Evolutionary conservation across 1,140 invertebrate genomes (phyloP), one percentile per base, ranked within the genome.

Genomic region (Drosophila ambigua): DNA sequence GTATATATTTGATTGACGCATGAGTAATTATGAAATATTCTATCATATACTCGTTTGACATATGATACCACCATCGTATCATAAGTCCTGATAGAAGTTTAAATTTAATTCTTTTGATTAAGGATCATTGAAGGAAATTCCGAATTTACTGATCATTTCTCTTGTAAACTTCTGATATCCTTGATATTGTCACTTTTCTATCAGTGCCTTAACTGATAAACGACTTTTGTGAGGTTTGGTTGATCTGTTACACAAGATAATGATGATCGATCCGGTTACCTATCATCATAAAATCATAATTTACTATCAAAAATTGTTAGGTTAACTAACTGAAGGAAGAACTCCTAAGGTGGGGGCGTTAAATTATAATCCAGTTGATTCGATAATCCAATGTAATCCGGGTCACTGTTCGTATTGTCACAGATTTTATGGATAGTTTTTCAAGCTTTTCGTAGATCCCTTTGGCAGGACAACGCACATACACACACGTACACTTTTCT

Each of bases 331-430:
- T 48, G 20, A 52, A 39, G 65, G 26, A 51, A 46, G 20, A 51
- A 46, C 48, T 72, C 53, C 53, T 52, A 71, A 39, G 48, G 28
- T 60, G 44, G 71, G 54, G 43, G 43, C 26, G 68, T 75, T 66
- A 79, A 78, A 51, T 60, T 75, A 63, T 85, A 85, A 85, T 85
- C 82, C 82, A 85, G 76, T 85, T 63, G 51, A 61, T 71, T 63
- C 50, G 72, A 61, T 82, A 87, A 85, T 87, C 82, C 82, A 77
- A 54, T 72, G 55, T 82, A 46, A 68, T 84, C 72, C 72, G 52
- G 48, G 60, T 81, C 78, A 85, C 83, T 81, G 72, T 78, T 73
- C 48, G 35, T 44, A 65, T 65, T 35, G 44, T 48, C 45, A 62
- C 65, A 59, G 55, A 75, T 65, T 63, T 24, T 8, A 26, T 28